A percentile compares a stretch with the other conserved stretches of the same genome.
These are phyloP conservation scores for Polyommatus icarus DNA, from an alignment of 2,888 invertebrate species.

Conservation along the genomic window DNA sequence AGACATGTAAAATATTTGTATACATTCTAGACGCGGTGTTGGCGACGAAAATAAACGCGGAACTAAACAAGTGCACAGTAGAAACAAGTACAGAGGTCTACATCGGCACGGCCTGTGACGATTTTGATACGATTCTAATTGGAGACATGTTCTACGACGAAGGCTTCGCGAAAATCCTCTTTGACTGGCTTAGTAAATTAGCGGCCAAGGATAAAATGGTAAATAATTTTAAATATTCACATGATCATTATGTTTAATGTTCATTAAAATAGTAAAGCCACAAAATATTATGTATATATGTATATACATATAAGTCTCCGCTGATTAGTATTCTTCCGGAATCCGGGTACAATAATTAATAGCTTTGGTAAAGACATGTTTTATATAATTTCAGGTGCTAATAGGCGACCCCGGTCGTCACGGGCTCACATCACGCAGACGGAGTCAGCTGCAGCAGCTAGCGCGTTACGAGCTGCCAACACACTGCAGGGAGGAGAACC, in stretches of 20 bases:
- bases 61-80: conserved; percentile 66
- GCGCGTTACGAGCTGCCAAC: conserved; percentile 68
- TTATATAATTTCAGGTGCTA: conserved; percentile 54
- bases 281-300: too few species aligned
- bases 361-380: too few species aligned
- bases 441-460: conserved; percentile 57
- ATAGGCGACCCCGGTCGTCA: conserved; percentile 83
- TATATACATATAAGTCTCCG: too few species aligned
- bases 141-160: conserved; percentile 87
- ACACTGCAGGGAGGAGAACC: conserved; percentile 74
- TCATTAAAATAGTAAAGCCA: too few species aligned
- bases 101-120: conserved; percentile 59
- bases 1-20: conserved; percentile 38
- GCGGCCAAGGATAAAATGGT: conserved; percentile 58
- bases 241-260: too few species aligned
- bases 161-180: conserved; percentile 74
- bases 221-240: conserved; percentile 39
- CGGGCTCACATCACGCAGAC: conserved; percentile 64
- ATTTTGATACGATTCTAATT: conserved; percentile 81
- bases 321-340: too few species aligned
- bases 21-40: conserved; percentile 70
- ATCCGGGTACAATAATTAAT: too few species aligned
- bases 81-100: conserved; percentile 65
- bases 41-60: conserved; percentile 75
- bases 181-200: conserved; percentile 75